Percentiles rank a stretch among this genome's conserved stretches.
These are phyloP conservation scores for Zophobas morio DNA, from an alignment of 1,140 invertebrate species.

Conservation along the genomic window DNA sequence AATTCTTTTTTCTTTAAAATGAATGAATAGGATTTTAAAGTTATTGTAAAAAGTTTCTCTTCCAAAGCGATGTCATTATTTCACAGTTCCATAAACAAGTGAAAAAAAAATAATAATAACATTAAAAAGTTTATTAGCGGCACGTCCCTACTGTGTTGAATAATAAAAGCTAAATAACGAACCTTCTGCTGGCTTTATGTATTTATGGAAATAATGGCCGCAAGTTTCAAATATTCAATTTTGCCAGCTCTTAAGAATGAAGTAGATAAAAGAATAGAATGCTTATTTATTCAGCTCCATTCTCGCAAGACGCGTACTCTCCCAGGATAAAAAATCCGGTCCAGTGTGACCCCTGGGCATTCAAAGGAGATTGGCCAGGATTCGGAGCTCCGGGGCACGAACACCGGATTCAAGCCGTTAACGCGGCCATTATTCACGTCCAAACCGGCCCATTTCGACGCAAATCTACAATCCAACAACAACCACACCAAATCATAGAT, in stretches of 20 bases:
- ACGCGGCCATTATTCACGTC: constrained; percentile 42
- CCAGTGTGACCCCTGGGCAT: constrained; percentile 53
- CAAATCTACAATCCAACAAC: constrained; percentile 44
- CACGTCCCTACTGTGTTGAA: background rate
- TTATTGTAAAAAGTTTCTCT: constrained; percentile 3
- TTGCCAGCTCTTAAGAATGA: constrained; percentile 44
- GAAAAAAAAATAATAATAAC: constrained; percentile 12
- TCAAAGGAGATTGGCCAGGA: constrained; percentile 51
- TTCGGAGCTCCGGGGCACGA: constrained; percentile 44
- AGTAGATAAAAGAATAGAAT: constrained; percentile 53
- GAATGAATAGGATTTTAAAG: constrained; percentile 12
- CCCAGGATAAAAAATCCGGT: constrained; percentile 52
- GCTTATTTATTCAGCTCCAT: constrained; percentile 54
- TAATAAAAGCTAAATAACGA: constrained; percentile 26
- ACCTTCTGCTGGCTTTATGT: constrained; percentile 35
- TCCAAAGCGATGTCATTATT: constrained; percentile 3
- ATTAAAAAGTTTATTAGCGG: constrained; percentile 31
- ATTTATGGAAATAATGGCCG: constrained; percentile 45
- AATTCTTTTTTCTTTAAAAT: constrained; percentile 1
- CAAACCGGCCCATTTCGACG: constrained; percentile 44
- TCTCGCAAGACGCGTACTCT: constrained; percentile 50
- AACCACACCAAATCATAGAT: constrained; percentile 40
- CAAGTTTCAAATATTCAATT: constrained; percentile 46
- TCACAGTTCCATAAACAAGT: constrained; percentile 24
- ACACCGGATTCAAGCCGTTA: constrained; percentile 47